Evolutionary conservation across 2,113 vertebrate species (phyloP), one percentile per base, ranked within the genome.

Genomic region (Leucoraja erinaceus): DNA sequence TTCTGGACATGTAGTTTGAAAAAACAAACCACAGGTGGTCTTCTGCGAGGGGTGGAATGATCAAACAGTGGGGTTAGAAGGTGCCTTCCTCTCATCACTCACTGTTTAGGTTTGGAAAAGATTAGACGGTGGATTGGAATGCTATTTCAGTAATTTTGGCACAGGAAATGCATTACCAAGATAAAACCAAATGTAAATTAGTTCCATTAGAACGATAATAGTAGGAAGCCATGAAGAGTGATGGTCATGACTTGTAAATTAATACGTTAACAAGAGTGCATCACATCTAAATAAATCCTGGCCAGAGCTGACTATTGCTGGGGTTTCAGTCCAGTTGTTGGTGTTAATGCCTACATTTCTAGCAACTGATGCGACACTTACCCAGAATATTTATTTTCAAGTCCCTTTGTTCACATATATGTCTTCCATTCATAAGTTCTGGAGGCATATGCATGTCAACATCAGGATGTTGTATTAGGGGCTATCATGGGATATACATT

Each of bases 1-100:
- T 91, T 66, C 88, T 70, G 88, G 66, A 91, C 22, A 38, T 91
- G 33, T 72, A 38, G 88, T 70, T 91, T 33, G 66, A 91, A 93
- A 91, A 94, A 94, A 94, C 93, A 94, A 94, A 94, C 93, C 94
- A 93, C 94, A 94, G 93, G 93, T 94, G 93, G 93, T 94, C 93
- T 70, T 28, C 78, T 90, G 84, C 94, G 63, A 77, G 88, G 90
- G 70, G 76, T 5, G 70, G 63, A 47, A 22, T 83, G 93, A 93
- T 93, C 94, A 93, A 94, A 94, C 93, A 93, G 92, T 90, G 72
- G 76, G 93, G 79, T 93, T 94, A 68, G 88, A 90, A 70, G 88
- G 88, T 68, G 88, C 66, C 33, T 91, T 91, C 63, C 88, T 25
- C 88, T 91, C 88, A 91, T 70, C 61, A 88, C 83, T n/a, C 93